Base-by-base conservation (phyloP, 2,888 invertebrate species). In the Epicampocera succincta region DNA sequence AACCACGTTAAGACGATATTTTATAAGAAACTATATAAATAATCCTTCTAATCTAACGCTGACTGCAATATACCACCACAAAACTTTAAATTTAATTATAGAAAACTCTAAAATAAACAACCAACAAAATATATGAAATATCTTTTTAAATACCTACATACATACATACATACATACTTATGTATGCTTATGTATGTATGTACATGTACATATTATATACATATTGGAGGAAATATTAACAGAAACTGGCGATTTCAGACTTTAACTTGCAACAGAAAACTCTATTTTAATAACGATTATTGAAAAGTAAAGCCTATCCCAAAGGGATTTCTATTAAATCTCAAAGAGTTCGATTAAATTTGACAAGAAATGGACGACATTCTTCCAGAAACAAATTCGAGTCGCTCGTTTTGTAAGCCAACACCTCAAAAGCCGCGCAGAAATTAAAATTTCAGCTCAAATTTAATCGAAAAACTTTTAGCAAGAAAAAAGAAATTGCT, bases 41-140 rank as follows among this genome's bases (percentile, higher is more conserved):
- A 75, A 79, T 88, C 88, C 88, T 83, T 88, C 82, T 82, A 68
- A 77, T 82, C 65, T 86, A 88, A 88, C 88, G 88, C 88, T 88
- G 88, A 88, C 89, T 88, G 88, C 88, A 88, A 87, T 88, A 87
- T 89, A 88, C 89, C 88, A 88, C 88, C 88, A 89, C 86, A 85
- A 86, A 78, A 72, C 52, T 61, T 46, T 73, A 78, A 75, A 75
- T 71, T 71, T 80, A 80, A 86, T 71, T 71, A 74, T 60, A 60
- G 60, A 61, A 40, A 12, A 2, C 9, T 44, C 25, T 21, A 58
- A 44, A 21, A 42, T 33, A 68, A 48, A 48, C 46, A 9, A 15
- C 29, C 21, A 25, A 65, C 40, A 72, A 75, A 54, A 68, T 25
- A 60, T 19, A 58, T 42, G 38, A 48, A 68, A 40, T 60, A 69